A percentile compares a stretch with the other conserved stretches of the same genome.
phyloP scores from a whole-genome alignment of 2,888 invertebrate species.

The Baccha elongata region DNA sequence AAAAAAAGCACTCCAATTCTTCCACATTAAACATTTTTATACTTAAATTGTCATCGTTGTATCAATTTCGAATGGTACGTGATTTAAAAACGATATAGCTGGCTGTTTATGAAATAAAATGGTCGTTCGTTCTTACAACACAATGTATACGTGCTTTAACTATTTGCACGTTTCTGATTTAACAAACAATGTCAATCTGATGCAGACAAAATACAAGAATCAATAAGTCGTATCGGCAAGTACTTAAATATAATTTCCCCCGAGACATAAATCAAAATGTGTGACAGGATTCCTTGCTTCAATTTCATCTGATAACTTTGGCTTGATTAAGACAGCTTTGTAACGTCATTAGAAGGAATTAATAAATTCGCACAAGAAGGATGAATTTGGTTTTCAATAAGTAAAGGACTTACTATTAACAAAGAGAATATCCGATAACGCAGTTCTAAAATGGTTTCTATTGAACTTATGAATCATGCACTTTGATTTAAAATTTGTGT shows the following conservation, averaged over 20 bases:
- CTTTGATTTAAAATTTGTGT: constrained; percentile 45
- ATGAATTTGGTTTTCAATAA: constrained; percentile 20
- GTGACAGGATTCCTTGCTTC: constrained; percentile 10
- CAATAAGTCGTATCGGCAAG: not conserved
- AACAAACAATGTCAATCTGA: not conserved
- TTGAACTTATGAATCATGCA: not conserved
- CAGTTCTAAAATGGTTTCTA: not conserved
- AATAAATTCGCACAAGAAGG: constrained; percentile 18
- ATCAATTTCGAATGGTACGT: too few species aligned
- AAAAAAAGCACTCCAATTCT: too few species aligned
- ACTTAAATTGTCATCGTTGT: too few species aligned
- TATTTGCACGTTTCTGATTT: not conserved
- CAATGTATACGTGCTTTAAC: not conserved
- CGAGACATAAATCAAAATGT: constrained; percentile 39
- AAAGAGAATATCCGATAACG: not conserved
- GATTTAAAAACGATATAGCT: constrained; percentile 1
- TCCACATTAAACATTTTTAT: too few species aligned
- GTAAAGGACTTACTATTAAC: not conserved
- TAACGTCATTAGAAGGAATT: constrained; percentile 27
- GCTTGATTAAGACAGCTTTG: constrained; percentile 14
- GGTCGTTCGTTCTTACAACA: not conserved
- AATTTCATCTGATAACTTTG: constrained; percentile 13
- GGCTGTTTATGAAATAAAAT: not conserved
- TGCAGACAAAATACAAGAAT: not conserved
- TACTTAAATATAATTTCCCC: not conserved